These are phyloP conservation scores for Scaptomyza pallida DNA, from an alignment of 1,140 invertebrate genomes.

Conservation along the genomic window DNA sequence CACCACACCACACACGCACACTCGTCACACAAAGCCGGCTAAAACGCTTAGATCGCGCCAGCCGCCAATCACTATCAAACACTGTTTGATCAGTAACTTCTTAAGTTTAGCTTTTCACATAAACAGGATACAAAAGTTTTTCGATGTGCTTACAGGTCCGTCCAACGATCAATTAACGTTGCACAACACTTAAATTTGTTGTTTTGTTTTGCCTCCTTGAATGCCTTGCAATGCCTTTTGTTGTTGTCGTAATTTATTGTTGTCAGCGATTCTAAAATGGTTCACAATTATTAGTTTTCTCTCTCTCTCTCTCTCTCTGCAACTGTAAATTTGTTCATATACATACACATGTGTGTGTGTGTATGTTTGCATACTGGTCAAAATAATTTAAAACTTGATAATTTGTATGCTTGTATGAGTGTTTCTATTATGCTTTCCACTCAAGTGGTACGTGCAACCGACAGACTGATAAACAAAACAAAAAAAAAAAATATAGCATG, in stretches of 20 bases:
- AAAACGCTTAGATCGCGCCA: conserved; percentile 10
- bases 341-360: conserved; percentile 8
- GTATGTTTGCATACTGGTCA: conserved; percentile 30
- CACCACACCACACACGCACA: too few relatives aligned
- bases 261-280: conserved; percentile 64
- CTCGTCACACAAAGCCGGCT: conserved; percentile 19
- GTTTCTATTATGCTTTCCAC: conserved; percentile 36
- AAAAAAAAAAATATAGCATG: conserved; percentile 33
- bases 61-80: background rate
- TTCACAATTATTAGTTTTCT: conserved; percentile 35
- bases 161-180: conserved; percentile 6
- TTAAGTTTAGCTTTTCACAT: conserved; percentile 4
- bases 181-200: conserved; percentile 20
- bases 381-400: conserved; percentile 75
- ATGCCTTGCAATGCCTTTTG: conserved; percentile 13
- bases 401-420: conserved; percentile 66
- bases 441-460: conserved; percentile 12
- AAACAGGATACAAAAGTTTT: too few relatives aligned
- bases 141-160: background rate
- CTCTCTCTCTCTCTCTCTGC: conserved; percentile 18
- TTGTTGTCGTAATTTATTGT: conserved; percentile 28
- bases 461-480: conserved; percentile 47
- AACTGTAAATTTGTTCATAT: conserved; percentile 4
- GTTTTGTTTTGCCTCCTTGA: conserved; percentile 14
- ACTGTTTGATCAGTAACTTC: background rate